These are phyloP conservation scores for Metopolophium dirhodum DNA, from an alignment of 1,140 invertebrate genomes.

Conservation along the genomic window DNA sequence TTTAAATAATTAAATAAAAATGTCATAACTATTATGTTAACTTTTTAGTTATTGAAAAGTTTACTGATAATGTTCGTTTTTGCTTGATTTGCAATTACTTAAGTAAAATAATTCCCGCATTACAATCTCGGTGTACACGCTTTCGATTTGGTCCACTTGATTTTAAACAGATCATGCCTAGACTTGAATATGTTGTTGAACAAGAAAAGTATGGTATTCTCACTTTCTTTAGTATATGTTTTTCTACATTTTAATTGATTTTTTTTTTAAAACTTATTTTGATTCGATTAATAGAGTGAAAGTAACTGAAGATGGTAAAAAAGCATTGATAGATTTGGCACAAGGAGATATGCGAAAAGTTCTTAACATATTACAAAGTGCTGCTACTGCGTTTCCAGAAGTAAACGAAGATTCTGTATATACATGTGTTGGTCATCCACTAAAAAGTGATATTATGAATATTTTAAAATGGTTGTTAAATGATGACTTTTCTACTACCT, in stretches of 20 bases:
- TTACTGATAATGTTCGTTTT: conserved; percentile 97
- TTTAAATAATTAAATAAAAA: neutral
- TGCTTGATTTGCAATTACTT: conserved; percentile 99
- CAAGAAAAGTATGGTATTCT: conserved; percentile 77
- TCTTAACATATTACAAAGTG: conserved; percentile 94
- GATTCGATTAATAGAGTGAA: conserved; percentile 71
- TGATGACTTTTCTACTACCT: conserved; percentile 80
- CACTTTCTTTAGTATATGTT: neutral
- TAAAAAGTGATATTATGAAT: conserved; percentile 86
- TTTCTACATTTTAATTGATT: neutral
- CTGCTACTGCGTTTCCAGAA: conserved; percentile 82
- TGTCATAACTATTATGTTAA: conserved; percentile 36
- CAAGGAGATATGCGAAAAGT: conserved; percentile 99
- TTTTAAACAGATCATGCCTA: conserved; percentile 85
- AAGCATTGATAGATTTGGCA: conserved; percentile 87
- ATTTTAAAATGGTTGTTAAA: conserved; percentile 91
- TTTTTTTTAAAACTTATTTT: neutral
- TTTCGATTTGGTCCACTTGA: conserved; percentile 95
- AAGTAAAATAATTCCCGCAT: conserved; percentile 96
- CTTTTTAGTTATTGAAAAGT: conserved; percentile 94
- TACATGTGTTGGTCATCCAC: conserved; percentile 94
- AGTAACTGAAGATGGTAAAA: conserved; percentile 88
- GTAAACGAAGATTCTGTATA: conserved; percentile 95
- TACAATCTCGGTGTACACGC: conserved; percentile 96
- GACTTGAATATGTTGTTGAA: conserved; percentile 84